These are phyloP conservation scores for Nothocercus nigrocapillus DNA, from an alignment of 2,113 vertebrate genomes.

Conservation along the genomic window DNA sequence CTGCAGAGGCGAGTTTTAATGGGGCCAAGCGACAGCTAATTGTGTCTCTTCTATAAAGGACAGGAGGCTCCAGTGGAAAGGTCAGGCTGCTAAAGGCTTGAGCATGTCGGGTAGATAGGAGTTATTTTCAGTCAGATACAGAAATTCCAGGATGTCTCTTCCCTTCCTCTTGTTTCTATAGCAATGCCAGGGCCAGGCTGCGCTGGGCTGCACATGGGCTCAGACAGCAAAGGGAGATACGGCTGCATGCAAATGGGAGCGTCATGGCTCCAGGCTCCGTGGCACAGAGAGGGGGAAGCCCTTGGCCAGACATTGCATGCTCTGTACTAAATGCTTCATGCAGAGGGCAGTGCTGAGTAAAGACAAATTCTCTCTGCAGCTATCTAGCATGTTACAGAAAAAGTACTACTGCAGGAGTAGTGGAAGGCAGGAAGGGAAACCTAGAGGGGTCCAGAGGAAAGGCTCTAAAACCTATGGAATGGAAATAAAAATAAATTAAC, in stretches of 20 bases:
- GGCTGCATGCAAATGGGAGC: neutral
- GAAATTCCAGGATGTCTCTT: neutral
- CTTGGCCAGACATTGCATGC: neutral
- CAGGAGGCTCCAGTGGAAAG: neutral
- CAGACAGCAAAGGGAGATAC: neutral
- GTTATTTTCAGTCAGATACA: neutral
- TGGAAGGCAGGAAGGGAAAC: neutral
- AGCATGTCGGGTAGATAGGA: neutral
- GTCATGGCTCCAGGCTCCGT: neutral
- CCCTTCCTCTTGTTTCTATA: neutral
- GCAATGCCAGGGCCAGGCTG: neutral
- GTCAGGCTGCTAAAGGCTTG: neutral
- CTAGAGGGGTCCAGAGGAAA: neutral
- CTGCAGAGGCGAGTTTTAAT: neutral
- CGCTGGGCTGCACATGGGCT: neutral
- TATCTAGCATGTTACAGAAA: neutral
- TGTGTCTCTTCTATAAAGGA: neutral
- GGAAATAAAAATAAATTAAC: neutral
- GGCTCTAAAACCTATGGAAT: neutral
- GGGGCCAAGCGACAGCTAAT: neutral
- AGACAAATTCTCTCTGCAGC: neutral
- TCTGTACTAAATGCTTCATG: neutral
- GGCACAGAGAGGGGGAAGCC: neutral
- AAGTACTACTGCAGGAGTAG: neutral
- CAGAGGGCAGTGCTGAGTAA: neutral